These are phyloP conservation scores for Montipora cactus DNA, from an alignment of 64 coral and sea anemone species.

Conservation along the genomic window DNA sequence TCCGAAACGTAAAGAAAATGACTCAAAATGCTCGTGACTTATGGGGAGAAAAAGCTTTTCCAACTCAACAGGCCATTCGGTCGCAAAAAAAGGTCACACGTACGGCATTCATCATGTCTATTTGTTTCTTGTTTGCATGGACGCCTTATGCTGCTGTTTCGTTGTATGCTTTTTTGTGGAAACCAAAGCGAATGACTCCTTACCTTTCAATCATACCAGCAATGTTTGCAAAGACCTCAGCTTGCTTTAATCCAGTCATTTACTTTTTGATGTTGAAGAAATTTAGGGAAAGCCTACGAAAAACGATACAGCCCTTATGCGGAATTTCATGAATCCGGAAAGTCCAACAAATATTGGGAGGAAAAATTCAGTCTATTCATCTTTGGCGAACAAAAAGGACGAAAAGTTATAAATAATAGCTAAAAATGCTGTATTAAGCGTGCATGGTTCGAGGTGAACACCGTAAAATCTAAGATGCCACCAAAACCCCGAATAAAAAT, in stretches of 20 bases:
- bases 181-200: background rate
- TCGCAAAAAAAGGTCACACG: background rate
- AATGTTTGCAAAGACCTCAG: constrained; percentile 5
- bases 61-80: background rate
- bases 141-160: constrained; percentile 19
- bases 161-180: background rate
- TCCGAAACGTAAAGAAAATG: constrained; percentile 23
- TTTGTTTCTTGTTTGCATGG: constrained; percentile 38
- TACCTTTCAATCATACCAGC: background rate
- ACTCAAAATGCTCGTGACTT: constrained; percentile 24
- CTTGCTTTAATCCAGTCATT: constrained; percentile 38
- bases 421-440: no score
- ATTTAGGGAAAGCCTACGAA: background rate
- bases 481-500: no score
- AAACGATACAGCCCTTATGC: background rate
- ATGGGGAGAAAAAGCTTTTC: constrained; percentile 7
- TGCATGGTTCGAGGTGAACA: no score
- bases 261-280: constrained; percentile 20
- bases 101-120: constrained; percentile 14
- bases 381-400: background rate
- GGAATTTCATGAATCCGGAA: background rate
- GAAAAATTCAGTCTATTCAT: background rate
- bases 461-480: no score
- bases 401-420: background rate
- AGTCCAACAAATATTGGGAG: background rate